These are phyloP conservation scores for Drosophila melanocephala DNA, from an alignment of 2,888 invertebrate species.

Conservation along the genomic window DNA sequence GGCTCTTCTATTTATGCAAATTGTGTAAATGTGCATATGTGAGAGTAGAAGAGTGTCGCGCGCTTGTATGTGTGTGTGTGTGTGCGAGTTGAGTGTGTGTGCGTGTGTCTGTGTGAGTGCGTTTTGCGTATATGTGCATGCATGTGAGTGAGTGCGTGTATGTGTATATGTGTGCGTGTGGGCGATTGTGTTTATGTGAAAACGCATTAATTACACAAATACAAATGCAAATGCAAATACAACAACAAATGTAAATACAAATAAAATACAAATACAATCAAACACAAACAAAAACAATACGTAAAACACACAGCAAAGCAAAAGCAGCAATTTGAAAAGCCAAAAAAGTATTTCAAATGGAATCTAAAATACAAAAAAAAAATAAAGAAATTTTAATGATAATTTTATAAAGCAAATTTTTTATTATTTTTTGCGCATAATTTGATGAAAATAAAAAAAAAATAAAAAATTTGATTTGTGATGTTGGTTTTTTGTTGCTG, in stretches of 20 bases:
- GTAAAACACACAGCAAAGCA: constrained; percentile 39
- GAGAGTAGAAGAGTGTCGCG: constrained; percentile 42
- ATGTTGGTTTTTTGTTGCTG: constrained; percentile 57
- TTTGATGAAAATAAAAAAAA: constrained; percentile 24
- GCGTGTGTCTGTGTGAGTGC: constrained; percentile 43
- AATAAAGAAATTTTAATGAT: constrained; percentile 13
- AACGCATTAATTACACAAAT: constrained; percentile 77
- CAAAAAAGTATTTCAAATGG: constrained; percentile 58
- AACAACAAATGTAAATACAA: constrained; percentile 60
- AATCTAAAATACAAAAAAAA: constrained; percentile 46
- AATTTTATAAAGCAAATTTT: constrained; percentile 45
- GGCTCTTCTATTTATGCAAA: constrained; percentile 65
- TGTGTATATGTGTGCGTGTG: constrained; percentile 46
- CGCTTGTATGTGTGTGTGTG: constrained; percentile 38
- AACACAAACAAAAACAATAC: constrained; percentile 70
- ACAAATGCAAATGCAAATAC: constrained; percentile 52
- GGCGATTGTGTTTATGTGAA: constrained; percentile 67
- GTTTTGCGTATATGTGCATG: constrained; percentile 30
- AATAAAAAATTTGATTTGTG: constrained; percentile 57
- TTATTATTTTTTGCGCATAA: constrained; percentile 59
- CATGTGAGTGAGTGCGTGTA: constrained; percentile 35
- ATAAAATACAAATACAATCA: constrained; percentile 59
- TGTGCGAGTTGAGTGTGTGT: constrained; percentile 37
- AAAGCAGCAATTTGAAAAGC: constrained; percentile 39
- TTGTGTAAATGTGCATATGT: constrained; percentile 50